phyloP scores from a whole-genome alignment of 64 coral and sea anemone genomes.

The Montipora cactus region DNA sequence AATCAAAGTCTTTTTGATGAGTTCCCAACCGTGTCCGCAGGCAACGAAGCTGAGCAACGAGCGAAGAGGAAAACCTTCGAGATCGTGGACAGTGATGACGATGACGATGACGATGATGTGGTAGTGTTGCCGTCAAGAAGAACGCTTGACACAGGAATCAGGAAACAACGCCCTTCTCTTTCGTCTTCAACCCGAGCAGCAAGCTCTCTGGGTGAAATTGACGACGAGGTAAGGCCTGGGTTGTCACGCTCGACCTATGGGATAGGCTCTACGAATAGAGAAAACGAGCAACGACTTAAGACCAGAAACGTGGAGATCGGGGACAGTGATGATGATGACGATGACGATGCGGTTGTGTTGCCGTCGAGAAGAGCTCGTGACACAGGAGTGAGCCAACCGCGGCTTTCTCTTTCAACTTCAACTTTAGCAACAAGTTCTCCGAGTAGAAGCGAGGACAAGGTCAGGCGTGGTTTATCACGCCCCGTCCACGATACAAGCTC shows the following conservation, averaged over 20 bases:
- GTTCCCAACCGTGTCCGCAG: background rate
- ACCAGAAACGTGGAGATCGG: too few relatives aligned
- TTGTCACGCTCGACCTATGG: background rate
- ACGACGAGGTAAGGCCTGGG: background rate
- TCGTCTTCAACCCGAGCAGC: background rate
- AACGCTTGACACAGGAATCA: slow-evolving; percentile 31
- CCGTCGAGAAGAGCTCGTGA: background rate
- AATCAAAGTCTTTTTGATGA: background rate
- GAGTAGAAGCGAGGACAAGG: background rate
- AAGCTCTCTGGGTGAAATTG: background rate
- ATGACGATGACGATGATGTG: slow-evolving; percentile 21
- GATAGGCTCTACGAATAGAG: background rate
- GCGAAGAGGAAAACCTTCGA: slow-evolving; percentile 17
- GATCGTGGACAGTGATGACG: slow-evolving; percentile 42
- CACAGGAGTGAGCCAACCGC: background rate
- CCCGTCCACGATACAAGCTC: too few relatives aligned
- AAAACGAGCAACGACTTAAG: too few relatives aligned
- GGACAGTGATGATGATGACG: too few relatives aligned
- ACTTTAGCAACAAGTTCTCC: background rate
- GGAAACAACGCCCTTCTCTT: slow-evolving; percentile 10
- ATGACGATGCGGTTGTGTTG: too few relatives aligned
- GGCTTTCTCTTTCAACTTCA: background rate
- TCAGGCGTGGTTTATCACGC: background rate
- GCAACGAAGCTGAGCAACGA: background rate
- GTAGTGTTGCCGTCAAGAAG: slow-evolving; percentile 10